phyloP scores from a whole-genome alignment of 2,797 vertebrate genomes.

The Philypnodon macrostomus region DNA sequence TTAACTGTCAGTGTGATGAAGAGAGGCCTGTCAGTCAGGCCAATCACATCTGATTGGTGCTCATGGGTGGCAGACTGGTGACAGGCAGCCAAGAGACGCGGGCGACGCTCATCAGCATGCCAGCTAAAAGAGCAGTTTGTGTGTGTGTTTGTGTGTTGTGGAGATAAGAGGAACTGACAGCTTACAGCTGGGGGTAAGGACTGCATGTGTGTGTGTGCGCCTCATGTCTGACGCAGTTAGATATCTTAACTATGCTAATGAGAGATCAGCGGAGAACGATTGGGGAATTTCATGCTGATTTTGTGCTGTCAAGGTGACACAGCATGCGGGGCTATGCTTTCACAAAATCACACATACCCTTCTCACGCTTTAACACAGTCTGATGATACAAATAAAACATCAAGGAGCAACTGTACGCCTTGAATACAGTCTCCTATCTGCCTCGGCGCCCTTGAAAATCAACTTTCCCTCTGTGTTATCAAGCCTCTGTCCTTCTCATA shows the following conservation, averaged over 20 bases:
- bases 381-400: slow-evolving; percentile 42
- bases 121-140: slow-evolving; percentile 76
- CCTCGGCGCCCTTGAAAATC: slow-evolving; percentile 59
- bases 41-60: slow-evolving; percentile 79
- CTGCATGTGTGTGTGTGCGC: slow-evolving; percentile 44
- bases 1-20: slow-evolving; percentile 76
- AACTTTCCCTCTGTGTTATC: slow-evolving; percentile 64
- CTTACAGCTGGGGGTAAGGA: slow-evolving; percentile 77
- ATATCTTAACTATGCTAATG: slow-evolving; percentile 80
- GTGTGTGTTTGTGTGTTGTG: slow-evolving; percentile 59
- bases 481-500: slow-evolving; percentile 62
- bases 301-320: slow-evolving; percentile 72
- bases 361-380: slow-evolving; percentile 14
- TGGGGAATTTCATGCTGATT: slow-evolving; percentile 77
- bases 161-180: slow-evolving; percentile 78
- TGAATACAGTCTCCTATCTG: slow-evolving; percentile 53
- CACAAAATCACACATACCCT: slow-evolving; percentile 23
- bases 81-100: slow-evolving; percentile 77
- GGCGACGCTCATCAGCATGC: slow-evolving; percentile 77
- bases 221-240: slow-evolving; percentile 75
- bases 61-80: slow-evolving; percentile 77
- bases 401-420: slow-evolving; percentile 26
- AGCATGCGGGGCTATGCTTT: slow-evolving; percentile 46
- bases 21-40: slow-evolving; percentile 74
- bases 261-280: slow-evolving; percentile 75